phyloP scores from a whole-genome alignment of 2,888 invertebrate genomes.

The Cryptocephalus primarius region DNA sequence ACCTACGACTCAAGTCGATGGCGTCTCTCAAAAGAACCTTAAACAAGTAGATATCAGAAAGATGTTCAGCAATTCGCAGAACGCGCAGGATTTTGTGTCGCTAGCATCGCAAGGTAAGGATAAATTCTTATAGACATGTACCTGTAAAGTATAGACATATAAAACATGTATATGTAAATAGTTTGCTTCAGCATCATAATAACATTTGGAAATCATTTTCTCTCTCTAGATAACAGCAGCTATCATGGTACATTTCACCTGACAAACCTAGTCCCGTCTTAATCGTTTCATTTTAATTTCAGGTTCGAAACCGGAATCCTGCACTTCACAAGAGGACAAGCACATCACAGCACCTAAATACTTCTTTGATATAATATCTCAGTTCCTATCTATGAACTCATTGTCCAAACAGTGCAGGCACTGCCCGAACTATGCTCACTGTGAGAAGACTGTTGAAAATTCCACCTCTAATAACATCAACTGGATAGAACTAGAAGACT shows the following conservation, averaged over 20 bases:
- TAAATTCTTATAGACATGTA: background rate
- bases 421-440: slow-evolving; percentile 39
- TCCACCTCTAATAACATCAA: background rate
- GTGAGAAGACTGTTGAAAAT: slow-evolving; percentile 19
- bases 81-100: slow-evolving; percentile 33
- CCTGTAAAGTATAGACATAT: no score
- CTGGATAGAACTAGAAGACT: slow-evolving; percentile 14
- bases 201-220: no score
- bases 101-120: slow-evolving; percentile 30
- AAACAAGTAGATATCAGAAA: slow-evolving; percentile 46
- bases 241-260: no score
- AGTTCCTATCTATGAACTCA: slow-evolving; percentile 18
- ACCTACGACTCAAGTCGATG: slow-evolving; percentile 38
- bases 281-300: background rate
- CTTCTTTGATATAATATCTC: slow-evolving; percentile 36
- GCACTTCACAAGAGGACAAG: slow-evolving; percentile 2
- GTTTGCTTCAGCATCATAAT: no score
- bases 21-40: slow-evolving; percentile 24
- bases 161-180: no score
- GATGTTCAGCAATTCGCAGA: slow-evolving; percentile 43
- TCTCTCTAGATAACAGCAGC: no score
- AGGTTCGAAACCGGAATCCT: background rate
- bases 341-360: slow-evolving; percentile 31
- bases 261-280: no score
- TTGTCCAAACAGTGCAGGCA: slow-evolving; percentile 33